Percentiles rank a stretch among this genome's conserved stretches.
These are phyloP conservation scores for Hemitrygon akajei DNA, from an alignment of 2,797 vertebrate genomes.

Conservation along the genomic window DNA sequence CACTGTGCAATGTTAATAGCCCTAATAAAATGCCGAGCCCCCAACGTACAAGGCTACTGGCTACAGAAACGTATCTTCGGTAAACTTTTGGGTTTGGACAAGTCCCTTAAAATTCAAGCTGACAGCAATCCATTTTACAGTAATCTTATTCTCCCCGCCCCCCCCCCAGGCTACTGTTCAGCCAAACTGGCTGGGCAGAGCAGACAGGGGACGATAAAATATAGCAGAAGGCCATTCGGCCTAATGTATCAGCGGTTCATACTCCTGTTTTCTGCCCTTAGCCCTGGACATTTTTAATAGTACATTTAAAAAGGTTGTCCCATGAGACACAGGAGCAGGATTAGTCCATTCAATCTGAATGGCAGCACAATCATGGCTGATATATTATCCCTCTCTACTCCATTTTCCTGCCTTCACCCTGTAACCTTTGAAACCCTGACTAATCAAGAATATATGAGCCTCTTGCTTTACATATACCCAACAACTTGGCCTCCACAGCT, in stretches of 20 bases:
- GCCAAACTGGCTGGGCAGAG: too few species aligned
- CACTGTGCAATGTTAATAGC: not conserved
- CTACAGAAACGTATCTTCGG: not conserved
- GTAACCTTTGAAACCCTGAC: too few species aligned
- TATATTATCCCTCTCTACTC: too few species aligned
- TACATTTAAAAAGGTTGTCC: not conserved
- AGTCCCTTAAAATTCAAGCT: not conserved
- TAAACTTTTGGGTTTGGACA: not conserved
- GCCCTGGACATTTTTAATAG: not conserved
- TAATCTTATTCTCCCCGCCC: not conserved
- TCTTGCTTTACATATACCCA: too few species aligned
- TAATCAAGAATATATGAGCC: too few species aligned
- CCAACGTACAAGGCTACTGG: not conserved
- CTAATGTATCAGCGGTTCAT: not conserved
- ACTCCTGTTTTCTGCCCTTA: not conserved
- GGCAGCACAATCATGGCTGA: too few species aligned
- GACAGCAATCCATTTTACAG: not conserved
- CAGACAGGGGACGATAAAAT: not conserved
- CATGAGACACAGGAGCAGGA: too few species aligned
- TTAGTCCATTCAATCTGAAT: too few species aligned
- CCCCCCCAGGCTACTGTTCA: not conserved
- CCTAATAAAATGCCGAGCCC: conserved; percentile 9
- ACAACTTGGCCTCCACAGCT: too few species aligned
- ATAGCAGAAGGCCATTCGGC: not conserved
- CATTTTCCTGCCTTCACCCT: too few species aligned